Percentiles rank a stretch among this genome's conserved stretches.
These are phyloP conservation scores for Heliothis peltigera DNA, from an alignment of 2,888 invertebrate genomes.

Conservation along the genomic window DNA sequence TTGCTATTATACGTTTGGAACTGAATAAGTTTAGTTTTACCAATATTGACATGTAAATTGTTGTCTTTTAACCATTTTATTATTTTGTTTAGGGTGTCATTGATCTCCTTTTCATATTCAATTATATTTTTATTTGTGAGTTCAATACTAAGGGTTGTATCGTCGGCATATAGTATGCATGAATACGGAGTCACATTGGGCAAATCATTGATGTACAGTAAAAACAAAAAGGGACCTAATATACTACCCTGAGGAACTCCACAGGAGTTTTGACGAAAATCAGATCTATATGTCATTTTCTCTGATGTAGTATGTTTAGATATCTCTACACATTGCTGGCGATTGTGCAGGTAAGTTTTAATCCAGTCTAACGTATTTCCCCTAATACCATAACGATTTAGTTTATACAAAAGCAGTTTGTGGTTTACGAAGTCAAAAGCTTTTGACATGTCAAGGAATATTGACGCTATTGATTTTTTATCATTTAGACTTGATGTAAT, in stretches of 20 bases:
- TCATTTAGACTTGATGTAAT: too few relatives aligned
- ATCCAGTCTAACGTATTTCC: too few relatives aligned
- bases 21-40: slow-evolving; percentile 10
- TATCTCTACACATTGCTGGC: slow-evolving; percentile 10
- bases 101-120: slow-evolving; percentile 6
- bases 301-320: not conserved
- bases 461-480: too few relatives aligned
- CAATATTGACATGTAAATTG: slow-evolving; percentile 5
- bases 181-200: slow-evolving; percentile 1
- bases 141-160: slow-evolving; percentile 8
- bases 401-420: too few relatives aligned
- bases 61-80: slow-evolving; percentile 4
- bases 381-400: too few relatives aligned
- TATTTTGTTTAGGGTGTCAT: slow-evolving; percentile 7
- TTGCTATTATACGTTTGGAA: slow-evolving; percentile 7
- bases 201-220: too few relatives aligned
- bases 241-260: slow-evolving; percentile 5
- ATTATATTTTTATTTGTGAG: slow-evolving; percentile 4
- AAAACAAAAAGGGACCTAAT: not conserved
- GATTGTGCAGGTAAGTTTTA: too few relatives aligned
- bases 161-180: slow-evolving; percentile 7
- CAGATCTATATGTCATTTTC: not conserved
- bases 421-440: too few relatives aligned
- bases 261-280: slow-evolving; percentile 2
- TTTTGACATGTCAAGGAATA: too few relatives aligned